phyloP scores from a whole-genome alignment of 2,888 invertebrate species.

The Drosophila pseudotalamancana region DNA sequence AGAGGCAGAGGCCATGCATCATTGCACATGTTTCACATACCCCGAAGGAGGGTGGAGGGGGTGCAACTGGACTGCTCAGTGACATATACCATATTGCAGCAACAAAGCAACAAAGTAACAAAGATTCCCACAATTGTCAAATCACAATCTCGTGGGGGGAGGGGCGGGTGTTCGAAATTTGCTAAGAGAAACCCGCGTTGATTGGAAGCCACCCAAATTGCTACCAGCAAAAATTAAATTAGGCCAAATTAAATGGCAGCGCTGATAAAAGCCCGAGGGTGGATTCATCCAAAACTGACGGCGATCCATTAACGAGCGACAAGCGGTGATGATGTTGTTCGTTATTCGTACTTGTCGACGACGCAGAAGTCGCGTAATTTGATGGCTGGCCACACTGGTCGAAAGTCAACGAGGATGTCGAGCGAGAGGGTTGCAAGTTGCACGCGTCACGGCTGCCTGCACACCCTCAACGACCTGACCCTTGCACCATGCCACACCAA shows the following conservation, averaged over 20 bases:
- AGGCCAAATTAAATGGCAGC: slow-evolving; percentile 72
- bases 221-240: slow-evolving; percentile 77
- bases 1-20: slow-evolving; percentile 47
- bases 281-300: not conserved
- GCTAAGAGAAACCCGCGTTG: slow-evolving; percentile 19
- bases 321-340: slow-evolving; percentile 74
- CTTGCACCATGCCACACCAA: slow-evolving; percentile 16
- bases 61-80: slow-evolving; percentile 18
- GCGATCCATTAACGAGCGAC: slow-evolving; percentile 71
- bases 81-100: slow-evolving; percentile 71
- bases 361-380: slow-evolving; percentile 54
- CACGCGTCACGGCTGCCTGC: slow-evolving; percentile 68
- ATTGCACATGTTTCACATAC: slow-evolving; percentile 62
- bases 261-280: slow-evolving; percentile 10
- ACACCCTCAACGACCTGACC: slow-evolving; percentile 59
- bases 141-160: slow-evolving; percentile 41
- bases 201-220: slow-evolving; percentile 37
- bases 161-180: slow-evolving; percentile 7
- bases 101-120: slow-evolving; percentile 31
- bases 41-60: slow-evolving; percentile 15
- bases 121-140: slow-evolving; percentile 78
- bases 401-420: slow-evolving; percentile 55
- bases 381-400: slow-evolving; percentile 67
- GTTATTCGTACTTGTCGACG: slow-evolving; percentile 55
- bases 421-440: slow-evolving; percentile 59